Conservation (phyloP, 2,888 invertebrate species). For the Formica aserva region DNA sequence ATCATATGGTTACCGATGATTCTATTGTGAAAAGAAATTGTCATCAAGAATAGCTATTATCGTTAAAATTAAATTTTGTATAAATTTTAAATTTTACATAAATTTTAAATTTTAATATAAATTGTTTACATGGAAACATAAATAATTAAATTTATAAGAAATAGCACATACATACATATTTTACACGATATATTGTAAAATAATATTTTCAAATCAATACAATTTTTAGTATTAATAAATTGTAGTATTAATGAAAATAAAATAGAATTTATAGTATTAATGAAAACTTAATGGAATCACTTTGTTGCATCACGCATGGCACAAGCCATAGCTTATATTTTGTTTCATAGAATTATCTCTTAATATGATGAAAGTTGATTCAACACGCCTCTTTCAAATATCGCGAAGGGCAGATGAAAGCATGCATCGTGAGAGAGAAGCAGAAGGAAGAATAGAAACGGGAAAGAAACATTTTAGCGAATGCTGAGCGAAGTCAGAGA, state of each 20-base stretch:
- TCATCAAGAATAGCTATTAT: not conserved
- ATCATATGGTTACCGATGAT: not conserved
- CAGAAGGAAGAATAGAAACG: not conserved
- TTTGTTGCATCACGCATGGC: not conserved
- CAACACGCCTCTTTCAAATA: not conserved
- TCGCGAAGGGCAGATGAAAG: not conserved
- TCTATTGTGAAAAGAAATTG: not conserved
- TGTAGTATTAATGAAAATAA: not conserved
- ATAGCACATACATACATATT: not conserved
- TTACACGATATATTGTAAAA: not conserved
- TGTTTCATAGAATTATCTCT: not conserved
- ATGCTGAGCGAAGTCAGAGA: not conserved
- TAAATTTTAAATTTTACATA: not conserved
- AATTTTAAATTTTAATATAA: not conserved
- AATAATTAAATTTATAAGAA: conserved; percentile 1
- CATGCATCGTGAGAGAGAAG: not conserved
- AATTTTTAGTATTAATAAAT: not conserved
- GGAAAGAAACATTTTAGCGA: conserved; percentile 7
- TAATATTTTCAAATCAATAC: not conserved
- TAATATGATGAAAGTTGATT: not conserved
- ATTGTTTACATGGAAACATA: not conserved
- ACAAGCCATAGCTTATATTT: not conserved
- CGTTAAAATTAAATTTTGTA: not conserved
- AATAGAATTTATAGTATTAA: not conserved
- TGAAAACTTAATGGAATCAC: not conserved